Percentiles rank a stretch among this genome's conserved stretches.
Evolutionary conservation across 2,797 vertebrate species (phyloP).

Genomic region (Podargus strigoides): DNA sequence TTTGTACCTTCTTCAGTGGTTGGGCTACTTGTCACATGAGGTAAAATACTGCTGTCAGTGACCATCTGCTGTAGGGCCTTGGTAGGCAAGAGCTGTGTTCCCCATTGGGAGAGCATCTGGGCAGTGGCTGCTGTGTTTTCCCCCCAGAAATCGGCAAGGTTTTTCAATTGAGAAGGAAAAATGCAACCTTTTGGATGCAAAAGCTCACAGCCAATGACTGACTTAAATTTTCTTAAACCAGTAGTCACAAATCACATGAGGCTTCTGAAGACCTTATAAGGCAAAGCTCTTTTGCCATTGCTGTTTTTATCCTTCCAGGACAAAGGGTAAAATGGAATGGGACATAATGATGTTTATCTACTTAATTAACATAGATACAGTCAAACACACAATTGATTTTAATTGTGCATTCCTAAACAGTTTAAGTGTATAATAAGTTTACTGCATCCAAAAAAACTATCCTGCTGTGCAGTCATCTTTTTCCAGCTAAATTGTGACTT

Average conservation of each 20-base stretch:
- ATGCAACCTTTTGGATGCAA: background rate
- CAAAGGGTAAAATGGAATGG: background rate
- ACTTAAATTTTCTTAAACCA: background rate
- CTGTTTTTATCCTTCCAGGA: no score
- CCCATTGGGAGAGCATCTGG: background rate
- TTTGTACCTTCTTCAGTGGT: no score
- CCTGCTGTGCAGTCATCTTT: background rate
- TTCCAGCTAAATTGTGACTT: background rate
- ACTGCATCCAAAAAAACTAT: background rate
- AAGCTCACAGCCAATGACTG: background rate
- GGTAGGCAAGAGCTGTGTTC: background rate
- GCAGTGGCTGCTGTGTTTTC: background rate
- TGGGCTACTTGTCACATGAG: background rate
- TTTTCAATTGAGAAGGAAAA: background rate
- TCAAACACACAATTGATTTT: background rate
- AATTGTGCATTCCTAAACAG: background rate
- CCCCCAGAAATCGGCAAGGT: no score
- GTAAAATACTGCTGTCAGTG: rapidly evolving
- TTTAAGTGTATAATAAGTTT: background rate
- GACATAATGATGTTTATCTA: background rate
- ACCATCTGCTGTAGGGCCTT: background rate
- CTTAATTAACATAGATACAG: background rate
- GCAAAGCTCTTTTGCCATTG: background rate
- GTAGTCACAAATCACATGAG: background rate
- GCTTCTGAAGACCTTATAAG: background rate